Base-by-base conservation (phyloP, 1,140 invertebrate species). In the Megalonaias nervosa region DNA sequence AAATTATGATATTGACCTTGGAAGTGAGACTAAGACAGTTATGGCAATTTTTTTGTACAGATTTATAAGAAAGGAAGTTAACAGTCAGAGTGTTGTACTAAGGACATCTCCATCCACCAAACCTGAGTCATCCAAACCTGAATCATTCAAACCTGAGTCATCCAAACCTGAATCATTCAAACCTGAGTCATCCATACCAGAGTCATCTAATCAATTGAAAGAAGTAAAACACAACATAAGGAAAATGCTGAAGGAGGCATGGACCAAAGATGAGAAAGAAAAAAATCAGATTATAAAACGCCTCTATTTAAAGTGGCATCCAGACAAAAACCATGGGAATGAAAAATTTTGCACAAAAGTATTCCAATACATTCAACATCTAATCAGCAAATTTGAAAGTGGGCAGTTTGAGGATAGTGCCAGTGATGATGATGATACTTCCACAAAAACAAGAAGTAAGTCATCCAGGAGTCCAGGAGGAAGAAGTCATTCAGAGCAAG, bases 271-370 rank as follows among this genome's bases (percentile, higher is more conserved):
- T 26, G 84, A 82, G 64, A 59, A 57, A 17, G 81, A 86, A 56
- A 80, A 83, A 59, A 86, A 82, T 31, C 81, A 85, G 38, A 76
- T 86, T 48, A 74, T 86, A 13, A 88, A 88, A 71, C 80, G 87
- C 31, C 65, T 89, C 14, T 55, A 84, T 21, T 69, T 86, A 14
- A 87, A 86, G 75, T 89, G 86, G 85, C 87, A 89, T 74, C 88
- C 88, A 31, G 88, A 89, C 68, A 87, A 87, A 77, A 88, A 89
- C 78, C 79, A 74, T 21, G 82, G 81, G 14, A 74, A 83, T 64
- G 77, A 83, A 75, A 67, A 81, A 9, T 73, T 88, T 56, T 81
- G 81, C 17, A 85, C 84, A 13, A 79, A 82, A 23, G 81, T 88
- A 3, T 85, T 80, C 58, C 84, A 89, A 62, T 70, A 73, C 31